Evolutionary conservation across 2,888 invertebrate genomes (phyloP), one percentile per base, ranked within the genome.

Genomic region (Eupithecia subfuscata): DNA sequence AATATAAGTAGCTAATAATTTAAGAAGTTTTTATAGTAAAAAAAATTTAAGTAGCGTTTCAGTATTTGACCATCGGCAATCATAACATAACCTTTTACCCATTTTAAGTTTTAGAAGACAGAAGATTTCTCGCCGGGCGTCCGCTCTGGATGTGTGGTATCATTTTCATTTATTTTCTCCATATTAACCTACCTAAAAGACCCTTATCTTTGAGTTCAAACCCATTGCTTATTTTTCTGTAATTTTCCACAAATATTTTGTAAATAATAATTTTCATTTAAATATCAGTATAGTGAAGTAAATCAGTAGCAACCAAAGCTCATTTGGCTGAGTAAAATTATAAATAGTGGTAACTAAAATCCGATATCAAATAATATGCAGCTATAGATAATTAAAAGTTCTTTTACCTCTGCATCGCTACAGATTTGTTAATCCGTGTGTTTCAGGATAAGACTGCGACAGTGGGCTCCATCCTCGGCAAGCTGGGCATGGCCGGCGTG

Each of bases 401-500:
- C 7, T 11, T 22, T 25, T 60, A 30, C 30, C 30, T 30, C 30
- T 11, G 37, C 8, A 45, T 43, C 2, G 34, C 12, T 71, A 34
- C 45, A 37, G 40, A 4, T 37, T 8, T 6, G 40, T 37, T 67
- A 11, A 12, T 67, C 4, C 18, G 25, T 52, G 52, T 69, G n/a
- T 67, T 89, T 0, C 88, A 95, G 95, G 95, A 95, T 87, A 91
- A 88, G 86, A 91, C 93, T 0, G 94, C 95, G 37, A 95, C 95
- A 0, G 92, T 91, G 0, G 95, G 95, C 34, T 90, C 92, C 60
- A 95, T 95, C 82, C 80, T 95, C n/a, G 87, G 92, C 87, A 95
- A 95, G 82, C 92, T 95, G 1, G 95, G 95, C 69, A 87, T 85
- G 93, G 94, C 87, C 18, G 96, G 98, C 78, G 95, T 98, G 84